Base-by-base conservation (phyloP, 1,140 invertebrate genomes). In the Chrysomallon squamiferum region DNA sequence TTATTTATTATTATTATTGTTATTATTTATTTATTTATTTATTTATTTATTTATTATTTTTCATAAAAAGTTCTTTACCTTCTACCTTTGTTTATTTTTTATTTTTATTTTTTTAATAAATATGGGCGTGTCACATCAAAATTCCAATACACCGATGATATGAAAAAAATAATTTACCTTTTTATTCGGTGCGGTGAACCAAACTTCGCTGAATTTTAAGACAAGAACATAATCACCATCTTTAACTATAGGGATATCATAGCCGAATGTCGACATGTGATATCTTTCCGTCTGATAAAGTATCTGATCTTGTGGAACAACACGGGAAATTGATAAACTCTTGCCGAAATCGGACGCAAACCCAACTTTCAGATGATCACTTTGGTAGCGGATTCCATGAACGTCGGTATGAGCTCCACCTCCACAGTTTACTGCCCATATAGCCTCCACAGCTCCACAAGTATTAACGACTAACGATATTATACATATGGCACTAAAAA, bases 161-260 rank as follows among this genome's bases (percentile, higher is more conserved):
- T n/a, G n/a, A n/a, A n/a, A n/a, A n/a, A n/a, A n/a, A n/a, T 22
- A 50, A 43, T 65, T 38, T 74, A 86, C 84, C 80, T 86, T 86
- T 74, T 84, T 78, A 68, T 83, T 81, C 15, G 83, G 68, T 20
- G 81, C 75, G 30, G 82, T 82, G 64, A 86, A 86, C 84, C 84
- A 86, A 18, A 86, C 85, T 76, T 86, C 85, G 69, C 80, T 80
- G 68, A 86, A 86, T 68, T 86, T 86, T 54, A 86, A 59, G 49
- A 84, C 82, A n/a, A 86, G 47, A 6, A 85, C 81, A 77, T 85
- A 86, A 52, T 85, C 84, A 15, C 83, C 85, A 65, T 86, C 83
- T 59, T 72, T 71, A 62, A 68, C 72, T 9, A 85, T 68, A 9
- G 84, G 83, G 58, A 86, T 72, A 30, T 83, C 79, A 65, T 86